These are phyloP conservation scores for Penaeus chinensis DNA, from an alignment of 1,140 invertebrate genomes.

Conservation along the genomic window DNA sequence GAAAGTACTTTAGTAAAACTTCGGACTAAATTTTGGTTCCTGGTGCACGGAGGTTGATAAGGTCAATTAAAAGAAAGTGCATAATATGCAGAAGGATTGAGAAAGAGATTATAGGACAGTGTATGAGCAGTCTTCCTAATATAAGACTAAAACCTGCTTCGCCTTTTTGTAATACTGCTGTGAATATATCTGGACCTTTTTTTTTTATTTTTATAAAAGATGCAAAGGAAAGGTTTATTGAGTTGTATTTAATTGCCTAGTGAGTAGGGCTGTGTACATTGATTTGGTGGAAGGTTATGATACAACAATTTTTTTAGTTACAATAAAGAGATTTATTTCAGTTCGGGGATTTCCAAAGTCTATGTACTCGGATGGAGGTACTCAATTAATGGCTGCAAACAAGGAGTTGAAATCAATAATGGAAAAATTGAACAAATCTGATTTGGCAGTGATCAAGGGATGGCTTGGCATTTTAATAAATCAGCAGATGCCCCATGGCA, in stretches of 20 bases:
- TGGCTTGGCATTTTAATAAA: too few species aligned
- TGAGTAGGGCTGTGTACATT: slow-evolving; percentile 27
- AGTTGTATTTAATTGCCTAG: slow-evolving; percentile 29
- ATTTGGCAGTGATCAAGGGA: too few species aligned
- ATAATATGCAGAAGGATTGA: slow-evolving; percentile 2
- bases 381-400: slow-evolving; percentile 17
- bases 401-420: slow-evolving; percentile 14
- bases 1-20: neutral
- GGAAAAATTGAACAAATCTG: slow-evolving; percentile 6
- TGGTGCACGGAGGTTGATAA: neutral
- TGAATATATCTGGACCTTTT: slow-evolving; percentile 22
- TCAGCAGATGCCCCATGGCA: too few species aligned
- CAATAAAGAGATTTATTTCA: slow-evolving; percentile 20
- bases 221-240: slow-evolving; percentile 20
- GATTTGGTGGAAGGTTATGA: slow-evolving; percentile 33
- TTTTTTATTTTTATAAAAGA: slow-evolving; percentile 20
- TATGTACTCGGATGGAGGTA: neutral
- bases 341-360: neutral
- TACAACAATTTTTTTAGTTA: neutral
- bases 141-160: slow-evolving; percentile 14
- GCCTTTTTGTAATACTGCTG: slow-evolving; percentile 16
- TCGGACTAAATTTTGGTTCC: slow-evolving; percentile 3
- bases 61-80: slow-evolving; percentile 21
- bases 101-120: neutral
- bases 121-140: slow-evolving; percentile 5